Percentiles rank a stretch among this genome's conserved stretches.
These are phyloP conservation scores for Metellina segmentata DNA, from an alignment of 2,888 invertebrate genomes.

Conservation along the genomic window DNA sequence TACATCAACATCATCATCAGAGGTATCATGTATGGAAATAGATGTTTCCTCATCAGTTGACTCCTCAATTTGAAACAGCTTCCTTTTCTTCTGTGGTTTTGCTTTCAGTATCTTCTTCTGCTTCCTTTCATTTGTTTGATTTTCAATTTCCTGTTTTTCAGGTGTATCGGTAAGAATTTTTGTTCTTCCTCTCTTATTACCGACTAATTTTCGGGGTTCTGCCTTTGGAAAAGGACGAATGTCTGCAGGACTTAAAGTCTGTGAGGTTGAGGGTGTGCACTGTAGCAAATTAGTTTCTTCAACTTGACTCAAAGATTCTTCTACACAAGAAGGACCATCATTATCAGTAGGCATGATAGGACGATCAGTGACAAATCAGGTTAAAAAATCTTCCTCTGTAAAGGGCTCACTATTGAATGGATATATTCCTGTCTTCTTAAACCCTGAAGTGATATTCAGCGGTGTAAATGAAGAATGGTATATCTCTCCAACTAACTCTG, in stretches of 20 bases:
- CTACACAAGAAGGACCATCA: no score
- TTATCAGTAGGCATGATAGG: neutral
- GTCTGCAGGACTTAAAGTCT: neutral
- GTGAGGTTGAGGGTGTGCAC: neutral
- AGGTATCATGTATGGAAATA: neutral
- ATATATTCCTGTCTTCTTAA: conserved; percentile 23
- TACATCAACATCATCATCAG: conserved; percentile 1
- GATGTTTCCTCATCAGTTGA: conserved; percentile 3
- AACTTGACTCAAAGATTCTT: neutral
- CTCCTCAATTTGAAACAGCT: neutral
- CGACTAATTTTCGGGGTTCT: neutral
- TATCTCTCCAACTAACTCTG: neutral
- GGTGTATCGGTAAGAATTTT: conserved; percentile 4
- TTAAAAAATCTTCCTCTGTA: conserved; percentile 13
- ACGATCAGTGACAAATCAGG: conserved; percentile 1
- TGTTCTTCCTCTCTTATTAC: neutral
- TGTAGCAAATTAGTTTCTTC: neutral
- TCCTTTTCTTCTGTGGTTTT: neutral
- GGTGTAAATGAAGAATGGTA: conserved; percentile 28
- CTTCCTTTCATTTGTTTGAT: neutral
- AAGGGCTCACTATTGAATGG: conserved; percentile 3
- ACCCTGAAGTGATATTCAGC: conserved; percentile 22
- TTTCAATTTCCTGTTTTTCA: conserved; percentile 2
- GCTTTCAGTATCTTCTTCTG: neutral
- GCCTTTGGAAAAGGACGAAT: conserved; percentile 8